Evolutionary conservation across 2,888 invertebrate species (phyloP), one percentile per base, ranked within the genome.

Genomic region (Dryomyza anilis): DNA sequence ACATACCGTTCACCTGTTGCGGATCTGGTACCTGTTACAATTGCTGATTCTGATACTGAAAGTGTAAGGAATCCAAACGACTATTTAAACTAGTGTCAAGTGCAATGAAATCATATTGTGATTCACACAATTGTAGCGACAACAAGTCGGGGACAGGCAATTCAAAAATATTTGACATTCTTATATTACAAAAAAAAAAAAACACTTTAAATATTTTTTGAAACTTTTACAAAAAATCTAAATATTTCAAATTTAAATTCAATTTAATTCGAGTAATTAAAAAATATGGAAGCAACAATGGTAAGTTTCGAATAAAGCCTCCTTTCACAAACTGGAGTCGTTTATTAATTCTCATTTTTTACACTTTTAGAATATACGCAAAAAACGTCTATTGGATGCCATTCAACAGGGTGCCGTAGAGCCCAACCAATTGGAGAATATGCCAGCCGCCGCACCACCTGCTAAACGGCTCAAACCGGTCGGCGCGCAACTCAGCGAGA

Each of bases 331-430:
- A 21, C n/a, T 2, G n/a, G n/a, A n/a, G n/a, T n/a, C n/a, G 57
- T 1, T 53, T 53, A 30, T 23, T 43, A 29, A 30, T 48, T 14
- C 23, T 14, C n/a, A 2, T 36, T n/a, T n/a, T 21, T 58, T 12
- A n/a, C 16, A n/a, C 14, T 21, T 60, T 25, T 21, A 66, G 63
- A 56, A 66, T 43, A 66, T 61, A 29, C 56, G 63, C 36, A 63
- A 63, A n/a, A 36, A 33, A 19, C 60, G 63, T 8, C 29, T 66
- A 7, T 10, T 64, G 60, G 66, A 60, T 16, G 57, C 66, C n/a
- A 50, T 57, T 1, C 50, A 25, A 30, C 60, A 57, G 30, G 63
- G 60, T 12, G 8, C 53, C 10, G 12, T 50, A 23, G 23, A 7
- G 14, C 23, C 48, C 2, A 10, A 8, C 10, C 1, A 50, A 6